Conservation (phyloP, 2,113 vertebrate genomes). For the Phycodurus eques region DNA sequence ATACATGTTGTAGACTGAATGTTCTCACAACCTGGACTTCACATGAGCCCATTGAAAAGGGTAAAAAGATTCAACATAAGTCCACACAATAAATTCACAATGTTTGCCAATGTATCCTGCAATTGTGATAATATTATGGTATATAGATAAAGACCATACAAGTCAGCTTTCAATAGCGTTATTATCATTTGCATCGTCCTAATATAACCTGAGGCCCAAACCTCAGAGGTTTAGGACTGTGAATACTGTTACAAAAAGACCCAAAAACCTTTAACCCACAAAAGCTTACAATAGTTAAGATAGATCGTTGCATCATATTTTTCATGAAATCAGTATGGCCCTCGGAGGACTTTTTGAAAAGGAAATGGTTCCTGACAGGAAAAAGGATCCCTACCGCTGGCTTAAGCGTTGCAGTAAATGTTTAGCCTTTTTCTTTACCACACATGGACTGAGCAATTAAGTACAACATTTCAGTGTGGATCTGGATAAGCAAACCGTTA, state of each 20-base stretch:
- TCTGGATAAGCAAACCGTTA: not conserved
- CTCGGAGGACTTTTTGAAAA: not conserved
- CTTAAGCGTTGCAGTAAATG: not conserved
- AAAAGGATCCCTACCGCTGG: not conserved
- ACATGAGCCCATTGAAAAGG: not conserved
- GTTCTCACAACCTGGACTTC: not conserved
- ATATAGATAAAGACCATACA: not conserved
- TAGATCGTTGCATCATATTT: no score
- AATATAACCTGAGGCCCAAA: not conserved
- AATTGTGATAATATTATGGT: not conserved
- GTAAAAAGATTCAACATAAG: not conserved
- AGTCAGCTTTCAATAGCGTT: not conserved
- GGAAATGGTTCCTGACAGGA: not conserved
- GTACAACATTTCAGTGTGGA: not conserved
- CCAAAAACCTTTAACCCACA: no score
- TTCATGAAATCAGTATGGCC: not conserved
- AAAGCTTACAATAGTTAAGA: no score
- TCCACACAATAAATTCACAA: not conserved
- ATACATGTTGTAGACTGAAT: not conserved
- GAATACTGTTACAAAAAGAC: no score
- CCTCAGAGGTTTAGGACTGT: no score
- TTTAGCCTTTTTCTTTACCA: not conserved
- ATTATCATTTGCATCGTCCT: not conserved
- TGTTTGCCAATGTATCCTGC: not conserved
- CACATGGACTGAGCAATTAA: not conserved